Evolutionary conservation across 2,888 invertebrate species (phyloP).

Genomic region (Pogonocherus hispidulus): DNA sequence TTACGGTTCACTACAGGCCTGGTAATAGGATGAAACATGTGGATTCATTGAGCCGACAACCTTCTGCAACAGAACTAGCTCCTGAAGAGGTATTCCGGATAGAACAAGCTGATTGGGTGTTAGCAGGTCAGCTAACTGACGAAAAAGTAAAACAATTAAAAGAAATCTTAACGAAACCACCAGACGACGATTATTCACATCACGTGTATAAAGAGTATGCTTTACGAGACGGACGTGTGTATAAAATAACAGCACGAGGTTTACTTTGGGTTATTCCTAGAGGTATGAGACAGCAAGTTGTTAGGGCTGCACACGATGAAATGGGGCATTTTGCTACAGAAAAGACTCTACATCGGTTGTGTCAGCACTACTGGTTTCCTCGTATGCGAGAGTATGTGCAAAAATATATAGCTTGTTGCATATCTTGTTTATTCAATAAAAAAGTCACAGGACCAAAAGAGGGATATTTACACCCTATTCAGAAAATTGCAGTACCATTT

Average conservation of each 20-base stretch:
- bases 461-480: conserved; percentile 47
- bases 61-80: conserved; percentile 12
- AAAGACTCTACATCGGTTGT: conserved; percentile 61
- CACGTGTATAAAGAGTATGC: conserved; percentile 35
- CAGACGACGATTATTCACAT: conserved; percentile 12
- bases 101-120: conserved; percentile 41
- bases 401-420: conserved; percentile 63
- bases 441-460: conserved; percentile 37
- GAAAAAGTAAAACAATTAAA: conserved; percentile 48
- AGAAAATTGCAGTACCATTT: conserved; percentile 42
- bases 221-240: conserved; percentile 33
- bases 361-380: no score
- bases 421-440: conserved; percentile 64
- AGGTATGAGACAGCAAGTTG: conserved; percentile 54
- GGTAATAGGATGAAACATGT: conserved; percentile 43
- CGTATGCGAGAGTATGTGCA: no score
- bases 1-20: conserved; percentile 41
- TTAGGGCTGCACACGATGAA: conserved; percentile 61
- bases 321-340: conserved; percentile 64
- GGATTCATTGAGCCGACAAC: conserved; percentile 48
- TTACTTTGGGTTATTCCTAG: conserved; percentile 59
- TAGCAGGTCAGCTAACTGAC: conserved; percentile 42
- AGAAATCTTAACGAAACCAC: conserved; percentile 26
- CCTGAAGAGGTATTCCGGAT: conserved; percentile 17
- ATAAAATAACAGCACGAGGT: conserved; percentile 40